Base-by-base conservation (phyloP, 2,888 invertebrate genomes). In the Taenaris catops region DNA sequence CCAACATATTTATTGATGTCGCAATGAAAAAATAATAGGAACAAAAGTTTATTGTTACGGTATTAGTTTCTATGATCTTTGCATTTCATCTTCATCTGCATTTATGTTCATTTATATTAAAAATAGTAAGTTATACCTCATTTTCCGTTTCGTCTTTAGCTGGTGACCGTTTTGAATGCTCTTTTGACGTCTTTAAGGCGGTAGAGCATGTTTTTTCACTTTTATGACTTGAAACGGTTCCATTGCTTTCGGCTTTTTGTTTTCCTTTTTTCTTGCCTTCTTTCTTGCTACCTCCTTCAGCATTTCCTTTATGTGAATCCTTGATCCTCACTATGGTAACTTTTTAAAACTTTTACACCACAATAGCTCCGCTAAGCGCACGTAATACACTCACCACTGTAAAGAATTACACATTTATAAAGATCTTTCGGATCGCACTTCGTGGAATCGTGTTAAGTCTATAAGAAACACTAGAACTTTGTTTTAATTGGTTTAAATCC, bases 261-360 rank as follows among this genome's bases (percentile, higher is more conserved):
- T 89, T 81, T 58, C 72, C 88, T 81, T 90, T 90, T 86, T 89
- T 89, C 79, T 90, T 90, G 76, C 72, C 81, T 87, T 89, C 89
- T 83, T 89, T 87, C 83, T 88, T 88, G 83, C 88, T 75, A 74
- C 86, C 64, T 58, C 83, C 73, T 70, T 88, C 89, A 75, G 88
- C 89, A 89, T 89, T 88, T 72, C 73, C 87, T 68, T 88, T 88
- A 61, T 87, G 76, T 53, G 87, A 74, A 81, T 90, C 91, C 75
- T 90, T 90, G 73, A 90, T 88, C 81, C 90, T 87, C 90, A 91
- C 91, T 88, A 91, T 91, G 90, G 88, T 88, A 76, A 89, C 90
- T 89, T 70, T 64, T 44, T 38, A 27, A 36, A 42, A 47, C 47
- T 45, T 34, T 37, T 28, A 32, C 26, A 32, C 18, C 27, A 40